Base-by-base conservation (phyloP, 1,140 invertebrate species). In the Palaemon carinicauda region DNA sequence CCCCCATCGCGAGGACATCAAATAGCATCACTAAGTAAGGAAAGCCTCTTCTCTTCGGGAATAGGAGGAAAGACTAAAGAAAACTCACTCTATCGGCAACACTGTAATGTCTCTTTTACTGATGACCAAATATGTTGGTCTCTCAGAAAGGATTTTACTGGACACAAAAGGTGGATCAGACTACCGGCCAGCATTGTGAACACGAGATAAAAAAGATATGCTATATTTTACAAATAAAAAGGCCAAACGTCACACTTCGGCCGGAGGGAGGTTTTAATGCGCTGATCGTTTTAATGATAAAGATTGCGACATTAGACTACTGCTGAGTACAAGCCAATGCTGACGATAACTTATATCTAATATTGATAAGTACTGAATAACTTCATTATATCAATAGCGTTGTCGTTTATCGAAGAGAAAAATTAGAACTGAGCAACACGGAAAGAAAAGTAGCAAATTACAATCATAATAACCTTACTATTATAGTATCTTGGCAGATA, bases 61-160 rank as follows among this genome's bases (percentile, higher is more conserved):
- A 41, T 5, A 41, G 7, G 41, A 41, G 21, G 65, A 69, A 21
- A 69, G 21, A 15, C 15, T 27, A 69, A 69, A 24, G 12, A 24
- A 69, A 27, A 31, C 24, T 21, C 65, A 53, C 53, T 53, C 50
- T 50, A 33, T 53, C 75, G 81, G 81, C 81, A 83, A 77, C 81
- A 21, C 41, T 50, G 81, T 83, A 75, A 83, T 83, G 81, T 83
- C 81, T 83, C 81, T 83, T 77, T 83, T 77, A 75, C 81, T 77
- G 81, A 77, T 83, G 81, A 56, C 74, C 81, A 83, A 83, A 83
- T 83, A 83, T 77, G 65, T 9, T 27, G 52, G 31, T 77, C 81
- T 52, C 71, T 83, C 75, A 75, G 10, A 31, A 60, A 80, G 78
- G 33, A 41, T 41, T 54, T 80, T 80, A 80, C 29, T n/a, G 81